These are phyloP conservation scores for Diacarnus erythraeanus DNA, from an alignment of 37 sponge, comb jelly and placozoan genomes.

Conservation along the genomic window DNA sequence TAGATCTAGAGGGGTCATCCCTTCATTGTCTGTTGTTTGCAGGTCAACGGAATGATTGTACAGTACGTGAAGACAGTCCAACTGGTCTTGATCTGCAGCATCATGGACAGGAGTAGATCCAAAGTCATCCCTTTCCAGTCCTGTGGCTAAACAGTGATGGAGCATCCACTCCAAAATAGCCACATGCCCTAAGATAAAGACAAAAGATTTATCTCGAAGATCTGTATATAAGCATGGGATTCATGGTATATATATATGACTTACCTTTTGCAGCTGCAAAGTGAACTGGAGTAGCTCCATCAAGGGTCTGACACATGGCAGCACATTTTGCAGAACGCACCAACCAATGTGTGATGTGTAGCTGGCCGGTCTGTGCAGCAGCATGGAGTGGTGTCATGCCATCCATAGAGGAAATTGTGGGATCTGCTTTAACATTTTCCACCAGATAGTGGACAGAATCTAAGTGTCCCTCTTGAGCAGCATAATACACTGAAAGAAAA, in stretches of 20 bases:
- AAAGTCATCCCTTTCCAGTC: conserved; percentile 84
- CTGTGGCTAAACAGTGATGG: conserved; percentile 67
- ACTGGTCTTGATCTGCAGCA: conserved; percentile 86
- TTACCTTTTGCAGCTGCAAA: conserved; percentile 94
- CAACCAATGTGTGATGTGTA: conserved; percentile 78
- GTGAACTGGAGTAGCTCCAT: conserved; percentile 93
- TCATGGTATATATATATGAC: not conserved
- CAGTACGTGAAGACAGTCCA: conserved; percentile 82
- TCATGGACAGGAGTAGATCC: conserved; percentile 92
- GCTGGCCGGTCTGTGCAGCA: conserved; percentile 79
- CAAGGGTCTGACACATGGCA: conserved; percentile 55
- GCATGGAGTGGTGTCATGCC: conserved; percentile 94
- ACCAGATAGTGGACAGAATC: conserved; percentile 82
- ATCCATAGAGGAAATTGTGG: conserved; percentile 60
- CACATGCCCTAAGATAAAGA: conserved; percentile 66
- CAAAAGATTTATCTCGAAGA: not conserved
- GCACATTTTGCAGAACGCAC: conserved; percentile 68
- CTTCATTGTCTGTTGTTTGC: conserved; percentile 57
- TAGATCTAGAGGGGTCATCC: conserved; percentile 76
- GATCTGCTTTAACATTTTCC: conserved; percentile 54
- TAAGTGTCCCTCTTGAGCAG: conserved; percentile 91
- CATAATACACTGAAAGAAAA: conserved; percentile 76
- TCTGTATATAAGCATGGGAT: not conserved
- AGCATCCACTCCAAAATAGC: conserved; percentile 90
- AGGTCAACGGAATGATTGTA: conserved; percentile 60